Conservation (phyloP, 2,797 vertebrate species). For the Falco biarmicus region DNA sequence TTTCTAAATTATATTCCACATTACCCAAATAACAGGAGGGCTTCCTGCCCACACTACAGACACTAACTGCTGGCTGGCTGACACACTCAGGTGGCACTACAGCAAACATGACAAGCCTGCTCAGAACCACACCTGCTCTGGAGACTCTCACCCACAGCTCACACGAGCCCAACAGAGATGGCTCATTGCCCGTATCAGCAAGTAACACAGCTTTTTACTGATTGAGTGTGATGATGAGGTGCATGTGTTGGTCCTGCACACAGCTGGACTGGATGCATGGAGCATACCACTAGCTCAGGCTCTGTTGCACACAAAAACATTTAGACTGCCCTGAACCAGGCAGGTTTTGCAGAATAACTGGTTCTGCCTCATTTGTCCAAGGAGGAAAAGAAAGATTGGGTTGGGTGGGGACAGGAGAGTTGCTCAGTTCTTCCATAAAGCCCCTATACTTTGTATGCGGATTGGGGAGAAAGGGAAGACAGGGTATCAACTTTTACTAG, state of each 20-base stretch:
- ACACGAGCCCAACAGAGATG: background rate
- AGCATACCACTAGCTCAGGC: background rate
- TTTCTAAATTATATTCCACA: background rate
- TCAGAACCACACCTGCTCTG: background rate
- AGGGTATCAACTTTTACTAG: background rate
- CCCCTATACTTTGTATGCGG: no score
- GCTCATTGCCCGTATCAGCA: background rate
- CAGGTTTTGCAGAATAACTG: background rate
- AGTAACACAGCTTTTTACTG: background rate
- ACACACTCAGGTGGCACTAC: rapidly evolving
- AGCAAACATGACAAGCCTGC: background rate
- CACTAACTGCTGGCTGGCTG: background rate
- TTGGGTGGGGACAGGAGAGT: background rate
- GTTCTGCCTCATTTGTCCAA: background rate
- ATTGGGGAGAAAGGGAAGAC: background rate
- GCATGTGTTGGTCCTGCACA: rapidly evolving
- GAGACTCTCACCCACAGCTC: background rate
- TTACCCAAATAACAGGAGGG: rapidly evolving
- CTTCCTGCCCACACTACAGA: background rate
- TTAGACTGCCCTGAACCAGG: background rate
- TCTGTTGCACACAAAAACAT: background rate
- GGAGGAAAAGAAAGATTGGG: background rate
- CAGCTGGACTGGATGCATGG: background rate
- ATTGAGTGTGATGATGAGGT: rapidly evolving
- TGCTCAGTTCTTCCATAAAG: background rate